These are phyloP conservation scores for Scotopteryx bipunctaria DNA, from an alignment of 2,888 invertebrate species.

Conservation along the genomic window DNA sequence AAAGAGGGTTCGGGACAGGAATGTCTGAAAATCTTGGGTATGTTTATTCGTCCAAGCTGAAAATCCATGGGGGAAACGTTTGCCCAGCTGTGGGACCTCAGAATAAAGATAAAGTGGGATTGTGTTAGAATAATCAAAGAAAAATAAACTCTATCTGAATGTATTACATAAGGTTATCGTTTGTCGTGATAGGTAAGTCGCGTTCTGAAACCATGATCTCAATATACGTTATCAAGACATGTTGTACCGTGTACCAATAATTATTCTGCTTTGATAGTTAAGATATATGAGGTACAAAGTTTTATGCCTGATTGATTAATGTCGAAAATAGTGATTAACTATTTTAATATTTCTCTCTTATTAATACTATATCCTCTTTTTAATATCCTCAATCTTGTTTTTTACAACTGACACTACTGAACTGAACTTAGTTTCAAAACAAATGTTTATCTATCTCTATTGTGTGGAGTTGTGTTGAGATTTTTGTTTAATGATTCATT, in stretches of 20 bases:
- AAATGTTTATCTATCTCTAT: neutral
- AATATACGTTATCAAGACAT: neutral
- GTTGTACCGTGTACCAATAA: too few relatives aligned
- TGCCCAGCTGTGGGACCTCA: neutral
- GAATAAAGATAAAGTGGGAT: neutral
- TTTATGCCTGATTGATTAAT: too few relatives aligned
- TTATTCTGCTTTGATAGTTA: too few relatives aligned
- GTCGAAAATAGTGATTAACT: too few relatives aligned
- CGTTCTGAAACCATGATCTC: neutral
- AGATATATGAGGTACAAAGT: too few relatives aligned
- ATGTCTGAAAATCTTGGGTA: too few relatives aligned
- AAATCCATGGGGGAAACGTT: too few relatives aligned
- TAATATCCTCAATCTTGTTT: too few relatives aligned
- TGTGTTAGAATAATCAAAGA: neutral
- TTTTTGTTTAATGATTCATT: neutral
- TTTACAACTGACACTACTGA: neutral
- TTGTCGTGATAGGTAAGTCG: neutral
- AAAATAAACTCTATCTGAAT: neutral
- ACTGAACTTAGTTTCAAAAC: neutral
- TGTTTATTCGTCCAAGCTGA: too few relatives aligned
- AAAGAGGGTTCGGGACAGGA: too few relatives aligned
- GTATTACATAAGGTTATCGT: neutral
- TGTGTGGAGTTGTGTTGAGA: neutral
- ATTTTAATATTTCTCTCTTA: too few relatives aligned
- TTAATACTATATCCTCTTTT: too few relatives aligned